Evolutionary conservation across 2,113 vertebrate genomes (phyloP), one percentile per base, ranked within the genome.

Genomic region (Lasiurus cinereus): DNA sequence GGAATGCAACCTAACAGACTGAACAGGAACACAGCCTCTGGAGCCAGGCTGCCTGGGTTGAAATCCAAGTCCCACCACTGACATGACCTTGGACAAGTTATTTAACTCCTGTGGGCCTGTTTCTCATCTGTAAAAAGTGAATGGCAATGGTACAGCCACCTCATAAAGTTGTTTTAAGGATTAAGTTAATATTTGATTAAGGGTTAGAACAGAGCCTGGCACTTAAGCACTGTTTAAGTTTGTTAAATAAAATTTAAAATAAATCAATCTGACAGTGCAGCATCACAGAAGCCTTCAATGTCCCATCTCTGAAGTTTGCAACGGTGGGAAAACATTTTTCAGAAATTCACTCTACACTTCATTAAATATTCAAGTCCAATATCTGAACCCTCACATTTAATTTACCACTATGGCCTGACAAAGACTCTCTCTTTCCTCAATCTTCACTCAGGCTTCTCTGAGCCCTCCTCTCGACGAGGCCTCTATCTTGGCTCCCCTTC

Each of bases 171-270:
- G 39, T 52, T 82, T 29, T 62, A 72, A 94, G 33, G 74, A 87
- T 31, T 62, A 16, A 69, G 36, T 43, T n/a, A 73, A 93, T 78
- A 76, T 85, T 74, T 93, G 33, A 36, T 86, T 93, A 89, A 66
- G 8, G 1, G 76, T 91, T 59, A 39, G n/a, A 89, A 66, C 10
- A 59, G 14, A 36, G 1, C 8, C 54, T 82, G 31, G 16, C 22
- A 80, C 29, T 83, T 77, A 67, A 66, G 62, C 6, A 59, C 6
- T 52, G 43, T 48, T 76, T 89, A 82, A 62, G 48, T 86, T 69
- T 82, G 14, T 79, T 56, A 70, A 83, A 82, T 62, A 86, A 94
- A 80, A 85, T 84, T 80, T 64, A 95, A 93, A 91, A 54, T 52
- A 66, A 91, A 67, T 50, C 48, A 80, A 3, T 10, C 31, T 78